These are phyloP conservation scores for Sitta europaea DNA, from an alignment of 2,113 vertebrate species.

Conservation along the genomic window DNA sequence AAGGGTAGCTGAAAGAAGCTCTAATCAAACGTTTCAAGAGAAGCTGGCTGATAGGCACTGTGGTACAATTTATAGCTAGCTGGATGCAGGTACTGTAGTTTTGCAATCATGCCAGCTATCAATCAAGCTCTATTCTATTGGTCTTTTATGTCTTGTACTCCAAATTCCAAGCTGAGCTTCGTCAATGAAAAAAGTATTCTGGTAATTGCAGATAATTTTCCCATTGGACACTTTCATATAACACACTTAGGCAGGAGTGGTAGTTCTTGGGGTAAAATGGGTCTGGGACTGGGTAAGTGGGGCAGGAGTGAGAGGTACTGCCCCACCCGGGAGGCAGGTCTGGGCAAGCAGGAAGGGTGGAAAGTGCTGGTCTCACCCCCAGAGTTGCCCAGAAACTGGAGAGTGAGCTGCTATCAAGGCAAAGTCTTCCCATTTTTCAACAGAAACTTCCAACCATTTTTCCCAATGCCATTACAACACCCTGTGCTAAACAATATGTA, in stretches of 20 bases:
- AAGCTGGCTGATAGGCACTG: constrained; percentile 28
- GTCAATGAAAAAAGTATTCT: constrained; percentile 1
- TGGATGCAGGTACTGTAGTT: constrained; percentile 58
- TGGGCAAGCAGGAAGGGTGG: neutral
- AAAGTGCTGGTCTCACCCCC: neutral
- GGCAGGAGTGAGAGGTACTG: neutral
- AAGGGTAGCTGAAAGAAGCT: constrained; percentile 41
- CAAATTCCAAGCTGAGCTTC: neutral
- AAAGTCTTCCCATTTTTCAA: neutral
- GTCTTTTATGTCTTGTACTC: constrained; percentile 48
- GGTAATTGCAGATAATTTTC: constrained; percentile 37
- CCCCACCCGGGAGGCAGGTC: neutral
- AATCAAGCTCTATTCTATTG: constrained; percentile 59
- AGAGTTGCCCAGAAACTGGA: neutral
- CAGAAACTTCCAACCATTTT: neutral
- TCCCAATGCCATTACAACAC: neutral
- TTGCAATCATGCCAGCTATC: constrained; percentile 62
- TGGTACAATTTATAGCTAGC: constrained; percentile 52
- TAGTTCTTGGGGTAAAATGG: neutral
- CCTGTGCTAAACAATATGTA: neutral
- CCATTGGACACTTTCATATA: neutral
- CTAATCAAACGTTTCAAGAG: constrained; percentile 63
- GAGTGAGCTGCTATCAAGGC: neutral
- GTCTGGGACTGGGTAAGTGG: neutral
- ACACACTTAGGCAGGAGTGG: neutral